Conservation (phyloP, 2,888 invertebrate genomes). For the Synanthedon andrenaeformis region DNA sequence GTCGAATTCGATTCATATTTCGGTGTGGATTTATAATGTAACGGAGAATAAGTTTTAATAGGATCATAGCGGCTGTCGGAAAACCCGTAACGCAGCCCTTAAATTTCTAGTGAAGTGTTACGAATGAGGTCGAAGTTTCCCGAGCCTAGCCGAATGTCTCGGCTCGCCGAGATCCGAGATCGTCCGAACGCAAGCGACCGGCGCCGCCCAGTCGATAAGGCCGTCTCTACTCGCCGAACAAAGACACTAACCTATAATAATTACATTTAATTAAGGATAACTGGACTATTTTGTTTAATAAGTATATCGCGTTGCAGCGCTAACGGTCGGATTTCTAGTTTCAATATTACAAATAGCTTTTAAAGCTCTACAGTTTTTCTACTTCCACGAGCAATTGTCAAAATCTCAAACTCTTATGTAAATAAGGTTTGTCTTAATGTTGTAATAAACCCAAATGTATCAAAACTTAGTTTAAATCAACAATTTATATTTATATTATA, state of each 20-base stretch:
- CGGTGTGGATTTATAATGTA: slow-evolving; percentile 28
- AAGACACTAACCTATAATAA: slow-evolving; percentile 69
- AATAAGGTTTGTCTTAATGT: too few relatives aligned
- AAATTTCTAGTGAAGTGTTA: slow-evolving; percentile 48
- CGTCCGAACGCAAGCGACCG: slow-evolving; percentile 48
- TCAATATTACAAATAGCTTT: slow-evolving; percentile 17
- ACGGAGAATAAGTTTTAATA: slow-evolving; percentile 32
- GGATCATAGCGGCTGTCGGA: slow-evolving; percentile 43
- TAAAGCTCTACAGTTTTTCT: background rate
- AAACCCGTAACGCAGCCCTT: slow-evolving; percentile 61
- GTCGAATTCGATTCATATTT: slow-evolving; percentile 19
- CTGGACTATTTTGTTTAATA: slow-evolving; percentile 53
- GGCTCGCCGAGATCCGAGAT: slow-evolving; percentile 32
- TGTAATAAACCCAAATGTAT: too few relatives aligned
- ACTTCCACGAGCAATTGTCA: slow-evolving; percentile 3
- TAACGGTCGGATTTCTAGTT: slow-evolving; percentile 26
- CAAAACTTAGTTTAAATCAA: too few relatives aligned
- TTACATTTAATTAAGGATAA: slow-evolving; percentile 67
- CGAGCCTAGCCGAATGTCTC: slow-evolving; percentile 37
- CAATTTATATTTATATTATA: too few relatives aligned
- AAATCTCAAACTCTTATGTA: slow-evolving; percentile 2
- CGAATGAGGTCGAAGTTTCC: slow-evolving; percentile 31
- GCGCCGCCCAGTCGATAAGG: slow-evolving; percentile 72
- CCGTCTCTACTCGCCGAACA: slow-evolving; percentile 64
- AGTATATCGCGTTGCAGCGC: slow-evolving; percentile 40